Evolutionary conservation across 2,113 vertebrate species (phyloP), one percentile per base, ranked within the genome.

Genomic region (Lepisosteus oculatus): DNA sequence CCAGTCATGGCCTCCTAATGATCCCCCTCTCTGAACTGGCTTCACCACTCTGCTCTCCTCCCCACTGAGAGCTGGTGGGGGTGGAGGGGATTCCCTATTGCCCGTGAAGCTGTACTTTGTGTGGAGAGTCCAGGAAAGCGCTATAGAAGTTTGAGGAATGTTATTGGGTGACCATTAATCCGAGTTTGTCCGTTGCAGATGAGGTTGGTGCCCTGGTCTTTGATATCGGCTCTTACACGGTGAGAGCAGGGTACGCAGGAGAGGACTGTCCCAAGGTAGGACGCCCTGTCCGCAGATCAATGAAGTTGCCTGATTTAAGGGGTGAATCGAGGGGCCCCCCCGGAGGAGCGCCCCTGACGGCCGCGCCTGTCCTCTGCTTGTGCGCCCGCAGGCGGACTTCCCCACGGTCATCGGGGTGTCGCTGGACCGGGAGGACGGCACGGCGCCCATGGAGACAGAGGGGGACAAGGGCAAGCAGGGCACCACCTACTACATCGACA

Each of bases 181-280:
- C 41, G 12, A 8, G 14, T 8, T 2, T 17, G 65, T 3, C 61
- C 78, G 85, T 77, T 87, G 67, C 83, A 99, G 97, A 99, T 93
- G 97, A 99, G 87, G 97, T 99, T 55, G 97, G 97, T 61, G 97
- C 97, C 41, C 89, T 99, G 79, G 97, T 99, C 76, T 99, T 99
- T 75, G 97, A 99, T 86, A 99, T 99, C 62, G 97, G 97, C 70
- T 99, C 97, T 0, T 99, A 97, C 75, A 95, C 96, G 0, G 97
- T 99, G 72, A 92, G 97, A 90, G 97, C 97, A 74, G 97, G 97
- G 74, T 99, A 99, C 78, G 97, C 97, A 41, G 97, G 97, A 44
- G 97, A 99, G 85, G 97, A 99, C 80, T 99, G 97, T 81, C 97
- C 97, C 67, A 99, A 99, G 92, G 97, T 98, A 90, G 89, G 77